Evolutionary conservation across 2,113 vertebrate genomes (phyloP), one percentile per base, ranked within the genome.

Genomic region (Corvus hawaiiensis): DNA sequence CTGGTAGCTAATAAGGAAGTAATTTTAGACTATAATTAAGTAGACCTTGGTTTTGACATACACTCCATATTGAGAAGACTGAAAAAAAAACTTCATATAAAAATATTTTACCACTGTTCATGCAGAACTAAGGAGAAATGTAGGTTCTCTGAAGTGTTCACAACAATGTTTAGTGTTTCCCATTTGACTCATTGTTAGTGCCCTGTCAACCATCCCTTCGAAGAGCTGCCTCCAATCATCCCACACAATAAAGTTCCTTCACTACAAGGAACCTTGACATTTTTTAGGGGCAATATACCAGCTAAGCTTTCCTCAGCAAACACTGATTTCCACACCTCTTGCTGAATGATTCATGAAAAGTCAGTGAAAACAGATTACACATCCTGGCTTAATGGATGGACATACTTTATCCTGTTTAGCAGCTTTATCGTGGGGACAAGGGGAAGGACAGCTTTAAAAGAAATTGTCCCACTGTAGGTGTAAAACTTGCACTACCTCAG

Each of bases 351-450:
- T 93, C 54, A 30, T 32, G 71, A 63, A 77, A 16, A 88, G 19
- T 78, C 83, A 80, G 62, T 84, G 61, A 74, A 90, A 96, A 58
- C 61, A 76, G 82, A 73, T 46, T 84, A 95, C 58, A 81, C 22
- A 62, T 56, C 27, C 28, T 63, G 10, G 41, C 21, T 81, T 84
- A 83, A 46, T 64, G 59, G 28, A 46, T 49, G 26, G 78, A 86
- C 74, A 14, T 74, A 44, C 44, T 79, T 89, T 84, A 97, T 90
- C 48, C 48, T 94, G 51, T 96, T 92, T 93, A 95, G 87, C 64
- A 95, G 41, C 39, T 95, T 91, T 92, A 67, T 55, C 0, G 0
- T 59, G 56, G 18, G 46, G 27, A 71, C 43, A 63, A 89, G 15
- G 11, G 35, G 32, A 92, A 80, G 32, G 63, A 69, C 0, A 0